phyloP scores from a whole-genome alignment of 2,888 invertebrate genomes.

The Perizoma affinitatum region DNA sequence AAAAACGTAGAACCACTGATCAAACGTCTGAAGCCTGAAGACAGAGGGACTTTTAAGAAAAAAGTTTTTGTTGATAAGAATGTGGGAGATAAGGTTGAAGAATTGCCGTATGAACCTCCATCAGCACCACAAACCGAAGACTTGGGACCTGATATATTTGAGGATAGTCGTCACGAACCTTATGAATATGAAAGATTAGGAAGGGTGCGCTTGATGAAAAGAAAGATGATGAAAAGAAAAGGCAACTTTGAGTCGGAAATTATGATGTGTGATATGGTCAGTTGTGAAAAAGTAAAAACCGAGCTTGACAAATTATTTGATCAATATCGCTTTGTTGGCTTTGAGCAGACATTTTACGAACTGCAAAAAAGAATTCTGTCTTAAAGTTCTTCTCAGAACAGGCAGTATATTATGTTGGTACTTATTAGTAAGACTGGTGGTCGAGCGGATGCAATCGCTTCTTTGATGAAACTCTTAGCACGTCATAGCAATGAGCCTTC shows the following conservation, averaged over 20 bases:
- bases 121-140: slow-evolving; percentile 18
- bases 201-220: slow-evolving; percentile 3
- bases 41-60: slow-evolving; percentile 41
- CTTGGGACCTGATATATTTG: slow-evolving; percentile 31
- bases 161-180: slow-evolving; percentile 29
- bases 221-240: slow-evolving; percentile 7
- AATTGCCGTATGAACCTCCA: slow-evolving; percentile 50
- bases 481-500: slow-evolving; percentile 59
- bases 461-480: slow-evolving; percentile 51
- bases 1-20: slow-evolving; percentile 43
- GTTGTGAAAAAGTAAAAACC: slow-evolving; percentile 1
- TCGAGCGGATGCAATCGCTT: slow-evolving; percentile 47
- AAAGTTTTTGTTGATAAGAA: slow-evolving; percentile 48
- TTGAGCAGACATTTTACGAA: slow-evolving; percentile 56
- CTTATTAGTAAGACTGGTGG: slow-evolving; percentile 69
- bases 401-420: slow-evolving; percentile 65
- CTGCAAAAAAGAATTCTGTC: slow-evolving; percentile 51
- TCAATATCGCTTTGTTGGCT: slow-evolving; percentile 58
- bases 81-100: slow-evolving; percentile 34
- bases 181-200: slow-evolving; percentile 17
- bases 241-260: background rate
- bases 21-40: slow-evolving; percentile 38
- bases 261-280: background rate
- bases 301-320: slow-evolving; percentile 60
- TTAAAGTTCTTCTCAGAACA: slow-evolving; percentile 52